Evolutionary conservation across 2,797 vertebrate genomes (phyloP).

Genomic region (Fistularia tabacaria): DNA sequence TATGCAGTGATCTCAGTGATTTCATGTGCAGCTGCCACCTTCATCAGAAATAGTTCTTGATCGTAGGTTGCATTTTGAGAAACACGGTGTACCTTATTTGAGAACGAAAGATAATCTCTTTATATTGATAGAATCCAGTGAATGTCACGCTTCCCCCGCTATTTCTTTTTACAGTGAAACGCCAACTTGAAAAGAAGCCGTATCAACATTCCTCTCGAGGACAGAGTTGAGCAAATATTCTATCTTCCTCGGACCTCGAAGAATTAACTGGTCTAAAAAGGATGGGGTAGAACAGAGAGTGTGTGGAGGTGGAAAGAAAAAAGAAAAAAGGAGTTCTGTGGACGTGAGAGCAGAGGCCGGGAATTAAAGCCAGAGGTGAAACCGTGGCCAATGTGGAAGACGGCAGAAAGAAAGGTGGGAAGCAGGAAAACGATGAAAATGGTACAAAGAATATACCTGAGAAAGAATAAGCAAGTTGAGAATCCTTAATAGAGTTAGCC

Average conservation of each 20-base stretch:
- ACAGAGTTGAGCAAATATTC: neutral
- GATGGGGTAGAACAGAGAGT: conserved; percentile 17
- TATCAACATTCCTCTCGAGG: conserved; percentile 8
- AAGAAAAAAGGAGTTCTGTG: neutral
- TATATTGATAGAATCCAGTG: no score
- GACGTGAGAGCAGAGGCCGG: conserved; percentile 9
- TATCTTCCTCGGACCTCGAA: conserved; percentile 13
- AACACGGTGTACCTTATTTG: no score
- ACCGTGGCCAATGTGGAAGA: conserved; percentile 22
- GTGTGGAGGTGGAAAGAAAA: neutral
- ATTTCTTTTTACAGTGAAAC: neutral
- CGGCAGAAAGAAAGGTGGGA: conserved; percentile 5
- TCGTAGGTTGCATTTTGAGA: no score
- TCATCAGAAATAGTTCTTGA: no score
- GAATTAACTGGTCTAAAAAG: conserved; percentile 19
- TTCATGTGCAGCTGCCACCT: no score
- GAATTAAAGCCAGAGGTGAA: conserved; percentile 42
- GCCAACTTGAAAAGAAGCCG: conserved; percentile 2
- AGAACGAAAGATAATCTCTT: no score
- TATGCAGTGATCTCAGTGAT: no score
- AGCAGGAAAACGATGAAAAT: conserved; percentile 23
- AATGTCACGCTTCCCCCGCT: no score
- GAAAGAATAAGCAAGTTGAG: conserved; percentile 46
- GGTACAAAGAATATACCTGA: conserved; percentile 43
- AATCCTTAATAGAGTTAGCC: conserved; percentile 50